A percentile compares a stretch with the other conserved stretches of the same genome.
Evolutionary conservation across 2,888 invertebrate species (phyloP).

Genomic region (Deroplatys truncata): DNA sequence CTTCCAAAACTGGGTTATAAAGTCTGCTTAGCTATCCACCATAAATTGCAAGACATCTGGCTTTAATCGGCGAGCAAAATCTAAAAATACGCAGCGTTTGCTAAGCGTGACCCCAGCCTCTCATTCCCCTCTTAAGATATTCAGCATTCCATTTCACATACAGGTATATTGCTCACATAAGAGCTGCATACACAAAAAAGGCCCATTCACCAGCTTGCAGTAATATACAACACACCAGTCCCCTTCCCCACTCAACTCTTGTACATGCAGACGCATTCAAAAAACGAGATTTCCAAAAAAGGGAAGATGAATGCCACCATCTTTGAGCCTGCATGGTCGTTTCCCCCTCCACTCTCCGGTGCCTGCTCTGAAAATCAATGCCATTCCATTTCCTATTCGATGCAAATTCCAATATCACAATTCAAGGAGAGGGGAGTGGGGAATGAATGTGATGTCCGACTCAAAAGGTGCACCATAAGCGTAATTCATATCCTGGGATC

Average conservation of each 20-base stretch:
- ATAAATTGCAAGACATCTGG: neutral
- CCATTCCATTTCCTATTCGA: neutral
- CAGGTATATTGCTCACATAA: neutral
- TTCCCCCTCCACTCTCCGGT: neutral
- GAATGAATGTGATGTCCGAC: neutral
- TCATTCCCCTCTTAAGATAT: neutral
- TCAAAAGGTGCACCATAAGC: neutral
- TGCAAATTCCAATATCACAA: neutral
- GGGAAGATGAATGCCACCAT: neutral
- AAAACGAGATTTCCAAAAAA: neutral
- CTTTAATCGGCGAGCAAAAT: neutral
- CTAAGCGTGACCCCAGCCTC: neutral
- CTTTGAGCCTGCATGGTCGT: neutral
- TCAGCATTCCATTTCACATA: neutral
- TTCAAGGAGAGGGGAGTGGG: neutral
- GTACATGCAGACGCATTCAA: neutral
- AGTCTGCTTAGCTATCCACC: neutral
- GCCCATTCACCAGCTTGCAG: neutral
- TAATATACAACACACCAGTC: neutral
- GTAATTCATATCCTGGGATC: neutral
- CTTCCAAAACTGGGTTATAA: neutral
- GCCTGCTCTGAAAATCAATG: neutral
- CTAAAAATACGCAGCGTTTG: neutral
- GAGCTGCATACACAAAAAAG: neutral
- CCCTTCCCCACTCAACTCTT: neutral